Evolutionary conservation across 2,113 vertebrate genomes (phyloP).

Genomic region (Amazona guildingii): DNA sequence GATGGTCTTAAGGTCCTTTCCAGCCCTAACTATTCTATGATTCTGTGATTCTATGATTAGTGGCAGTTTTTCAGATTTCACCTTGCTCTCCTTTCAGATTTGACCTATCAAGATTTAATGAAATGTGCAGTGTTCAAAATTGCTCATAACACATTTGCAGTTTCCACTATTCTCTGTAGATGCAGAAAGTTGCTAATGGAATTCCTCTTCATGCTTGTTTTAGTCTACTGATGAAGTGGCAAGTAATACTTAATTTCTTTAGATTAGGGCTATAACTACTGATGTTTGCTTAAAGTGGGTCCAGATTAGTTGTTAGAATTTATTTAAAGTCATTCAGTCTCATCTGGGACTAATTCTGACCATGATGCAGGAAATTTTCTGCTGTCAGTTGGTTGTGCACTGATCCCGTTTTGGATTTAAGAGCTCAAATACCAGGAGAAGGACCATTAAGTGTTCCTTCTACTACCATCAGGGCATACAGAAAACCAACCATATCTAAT

Average conservation of each 20-base stretch:
- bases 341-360: slow-evolving; percentile 25
- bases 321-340: slow-evolving; percentile 10
- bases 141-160: not conserved
- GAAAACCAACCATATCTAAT: not conserved
- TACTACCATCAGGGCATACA: not conserved
- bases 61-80: not conserved
- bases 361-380: not conserved
- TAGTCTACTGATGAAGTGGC: not conserved
- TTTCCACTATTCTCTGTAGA: not conserved
- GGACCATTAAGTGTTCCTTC: slow-evolving; percentile 9
- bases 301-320: not conserved
- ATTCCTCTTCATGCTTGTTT: not conserved
- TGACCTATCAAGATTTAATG: not conserved
- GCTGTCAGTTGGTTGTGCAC: slow-evolving; percentile 11
- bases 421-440: not conserved
- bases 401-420: not conserved
- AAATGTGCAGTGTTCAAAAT: not conserved
- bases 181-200: not conserved
- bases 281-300: not conserved
- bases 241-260: slow-evolving; percentile 20
- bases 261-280: not conserved
- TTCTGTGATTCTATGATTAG: not conserved
- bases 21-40: too few species aligned
- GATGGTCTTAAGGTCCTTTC: too few species aligned
- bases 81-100: not conserved